These are phyloP conservation scores for Oryzias curvinotus DNA, from an alignment of 2,113 vertebrate species.

Conservation along the genomic window DNA sequence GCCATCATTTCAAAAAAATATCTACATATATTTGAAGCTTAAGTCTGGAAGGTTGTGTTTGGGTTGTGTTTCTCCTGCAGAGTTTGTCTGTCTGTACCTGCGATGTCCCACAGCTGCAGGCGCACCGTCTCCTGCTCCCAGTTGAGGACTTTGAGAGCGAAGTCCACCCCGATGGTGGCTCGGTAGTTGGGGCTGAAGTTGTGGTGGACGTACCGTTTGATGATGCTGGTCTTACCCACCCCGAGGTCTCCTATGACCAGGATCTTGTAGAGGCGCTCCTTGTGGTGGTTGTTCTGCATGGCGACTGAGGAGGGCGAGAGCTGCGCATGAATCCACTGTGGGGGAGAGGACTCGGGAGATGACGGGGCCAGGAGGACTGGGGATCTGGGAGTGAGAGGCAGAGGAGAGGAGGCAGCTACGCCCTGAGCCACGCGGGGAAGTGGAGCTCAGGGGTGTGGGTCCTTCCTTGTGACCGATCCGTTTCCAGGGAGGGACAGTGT, in stretches of 20 bases:
- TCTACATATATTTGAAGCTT: too few species aligned
- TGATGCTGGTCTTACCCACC: slow-evolving; percentile 82
- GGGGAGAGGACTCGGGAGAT: slow-evolving; percentile 9
- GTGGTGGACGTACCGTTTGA: slow-evolving; percentile 96
- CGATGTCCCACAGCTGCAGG: slow-evolving; percentile 87
- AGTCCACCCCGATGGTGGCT: slow-evolving; percentile 97
- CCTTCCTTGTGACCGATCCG: slow-evolving; percentile 65
- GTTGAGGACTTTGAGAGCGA: slow-evolving; percentile 95
- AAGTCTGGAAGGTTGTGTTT: background rate
- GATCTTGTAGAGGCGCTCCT: slow-evolving; percentile 94
- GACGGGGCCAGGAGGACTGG: background rate
- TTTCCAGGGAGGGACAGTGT: slow-evolving; percentile 4
- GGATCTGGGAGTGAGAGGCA: background rate
- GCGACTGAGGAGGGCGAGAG: slow-evolving; percentile 67
- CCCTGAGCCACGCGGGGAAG: slow-evolving; percentile 16
- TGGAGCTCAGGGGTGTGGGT: slow-evolving; percentile 32
- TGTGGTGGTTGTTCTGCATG: slow-evolving; percentile 88
- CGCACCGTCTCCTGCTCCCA: slow-evolving; percentile 94
- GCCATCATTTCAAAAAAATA: too few species aligned
- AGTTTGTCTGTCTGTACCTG: slow-evolving; percentile 65
- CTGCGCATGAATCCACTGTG: slow-evolving; percentile 63
- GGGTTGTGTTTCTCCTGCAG: background rate
- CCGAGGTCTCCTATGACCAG: slow-evolving; percentile 90
- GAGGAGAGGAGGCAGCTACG: slow-evolving; percentile 18
- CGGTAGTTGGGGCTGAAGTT: slow-evolving; percentile 85